These are phyloP conservation scores for Eupithecia dodoneata DNA, from an alignment of 2,888 invertebrate species.

Conservation along the genomic window DNA sequence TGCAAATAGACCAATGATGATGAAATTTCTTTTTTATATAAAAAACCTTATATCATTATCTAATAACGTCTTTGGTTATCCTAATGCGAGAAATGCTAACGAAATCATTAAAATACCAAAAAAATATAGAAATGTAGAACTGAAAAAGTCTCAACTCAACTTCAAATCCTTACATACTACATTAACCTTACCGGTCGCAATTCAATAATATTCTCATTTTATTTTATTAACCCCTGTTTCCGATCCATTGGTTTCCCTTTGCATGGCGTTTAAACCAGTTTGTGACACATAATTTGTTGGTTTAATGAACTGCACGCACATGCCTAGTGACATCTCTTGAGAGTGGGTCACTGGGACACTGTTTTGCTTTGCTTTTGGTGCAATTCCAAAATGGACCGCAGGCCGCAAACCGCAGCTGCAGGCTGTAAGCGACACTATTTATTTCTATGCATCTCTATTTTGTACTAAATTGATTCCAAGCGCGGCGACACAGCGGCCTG, in stretches of 20 bases:
- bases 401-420: too few species aligned
- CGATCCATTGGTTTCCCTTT: constrained; percentile 58
- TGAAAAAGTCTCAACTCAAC: constrained; percentile 12
- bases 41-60: too few species aligned
- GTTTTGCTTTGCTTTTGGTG: constrained; percentile 28
- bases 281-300: constrained; percentile 77
- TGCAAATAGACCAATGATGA: too few species aligned
- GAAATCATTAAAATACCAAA: neutral
- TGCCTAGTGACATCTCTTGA: neutral
- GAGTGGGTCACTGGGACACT: constrained; percentile 46
- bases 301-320: constrained; percentile 71
- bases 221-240: constrained; percentile 71
- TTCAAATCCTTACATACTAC: constrained; percentile 57
- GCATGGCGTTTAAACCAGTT: constrained; percentile 63
- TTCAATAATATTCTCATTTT: constrained; percentile 78
- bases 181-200: constrained; percentile 70
- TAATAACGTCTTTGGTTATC: too few species aligned
- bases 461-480: too few species aligned
- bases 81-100: neutral
- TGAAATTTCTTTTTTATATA: too few species aligned
- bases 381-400: too few species aligned
- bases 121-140: neutral
- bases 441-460: too few species aligned
- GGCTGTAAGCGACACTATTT: too few species aligned
- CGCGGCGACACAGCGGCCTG: too few species aligned